Conservation (phyloP, 2,113 vertebrate genomes). For the Gadus chalcogrammus region DNA sequence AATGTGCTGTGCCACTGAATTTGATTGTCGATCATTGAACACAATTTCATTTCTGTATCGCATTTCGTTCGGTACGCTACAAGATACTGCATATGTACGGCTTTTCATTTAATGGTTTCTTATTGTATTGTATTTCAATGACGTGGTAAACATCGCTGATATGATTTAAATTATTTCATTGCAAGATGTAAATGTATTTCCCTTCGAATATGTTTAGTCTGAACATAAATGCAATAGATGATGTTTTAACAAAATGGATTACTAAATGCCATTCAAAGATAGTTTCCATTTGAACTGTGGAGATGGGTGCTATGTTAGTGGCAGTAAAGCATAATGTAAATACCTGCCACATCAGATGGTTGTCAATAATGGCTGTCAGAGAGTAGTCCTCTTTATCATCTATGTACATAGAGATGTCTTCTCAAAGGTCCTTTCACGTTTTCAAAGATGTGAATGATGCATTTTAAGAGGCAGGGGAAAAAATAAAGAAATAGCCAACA, state of each 20-base stretch:
- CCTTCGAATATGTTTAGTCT: conserved; percentile 26
- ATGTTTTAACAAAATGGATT: conserved; percentile 33
- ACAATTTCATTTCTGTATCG: conserved; percentile 14
- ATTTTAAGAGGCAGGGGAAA: neutral
- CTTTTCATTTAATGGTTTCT: conserved; percentile 4
- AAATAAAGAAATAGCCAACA: conserved; percentile 15
- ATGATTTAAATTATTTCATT: conserved; percentile 30
- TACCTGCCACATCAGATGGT: conserved; percentile 44
- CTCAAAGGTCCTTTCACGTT: conserved; percentile 14
- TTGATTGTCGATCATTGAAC: conserved; percentile 18
- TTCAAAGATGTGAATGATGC: conserved; percentile 18
- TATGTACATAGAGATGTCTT: conserved; percentile 46
- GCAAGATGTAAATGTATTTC: conserved; percentile 28
- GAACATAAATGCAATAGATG: conserved; percentile 39
- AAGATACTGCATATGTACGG: too few species aligned
- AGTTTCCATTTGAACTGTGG: conserved; percentile 30
- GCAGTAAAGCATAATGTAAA: conserved; percentile 48
- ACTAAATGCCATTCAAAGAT: conserved; percentile 29
- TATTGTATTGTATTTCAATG: conserved; percentile 22
- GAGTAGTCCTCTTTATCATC: conserved; percentile 46
- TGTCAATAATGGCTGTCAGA: conserved; percentile 51
- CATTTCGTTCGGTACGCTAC: neutral
- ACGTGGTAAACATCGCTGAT: conserved; percentile 15
- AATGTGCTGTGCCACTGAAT: conserved; percentile 29
- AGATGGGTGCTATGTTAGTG: conserved; percentile 24